Evolutionary conservation across 1,140 invertebrate species (phyloP).

Genomic region (Monomorium pharaonis): DNA sequence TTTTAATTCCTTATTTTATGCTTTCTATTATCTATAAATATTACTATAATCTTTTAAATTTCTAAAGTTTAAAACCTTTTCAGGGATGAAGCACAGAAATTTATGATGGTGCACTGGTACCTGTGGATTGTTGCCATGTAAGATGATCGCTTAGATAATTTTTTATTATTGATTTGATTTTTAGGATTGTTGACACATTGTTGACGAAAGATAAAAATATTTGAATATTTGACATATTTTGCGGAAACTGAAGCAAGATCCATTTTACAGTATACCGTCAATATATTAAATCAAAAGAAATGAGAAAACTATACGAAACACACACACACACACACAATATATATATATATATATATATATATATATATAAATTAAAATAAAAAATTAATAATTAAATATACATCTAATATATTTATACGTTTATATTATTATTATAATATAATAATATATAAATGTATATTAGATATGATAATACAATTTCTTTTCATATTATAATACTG

Average conservation of each 20-base stretch:
- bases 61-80: no score
- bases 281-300: conserved; percentile 2
- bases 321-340: neutral
- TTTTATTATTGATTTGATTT: neutral
- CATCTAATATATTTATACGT: no score
- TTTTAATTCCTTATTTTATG: neutral
- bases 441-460: no score
- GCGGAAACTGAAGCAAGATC: no score
- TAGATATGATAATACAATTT: no score
- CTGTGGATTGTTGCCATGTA: conserved; percentile 75
- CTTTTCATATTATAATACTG: no score
- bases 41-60: neutral
- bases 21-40: neutral
- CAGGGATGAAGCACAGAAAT: conserved; percentile 67
- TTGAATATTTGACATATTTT: no score
- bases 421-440: no score
- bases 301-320: neutral
- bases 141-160: conserved; percentile 27
- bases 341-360: neutral
- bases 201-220: no score
- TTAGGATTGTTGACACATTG: no score
- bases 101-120: conserved; percentile 74
- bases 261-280: no score
- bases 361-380: neutral
- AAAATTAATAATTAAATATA: no score